Evolutionary conservation across 1,140 invertebrate species (phyloP), one percentile per base, ranked within the genome.

Genomic region (Scaptomyza hsui): DNA sequence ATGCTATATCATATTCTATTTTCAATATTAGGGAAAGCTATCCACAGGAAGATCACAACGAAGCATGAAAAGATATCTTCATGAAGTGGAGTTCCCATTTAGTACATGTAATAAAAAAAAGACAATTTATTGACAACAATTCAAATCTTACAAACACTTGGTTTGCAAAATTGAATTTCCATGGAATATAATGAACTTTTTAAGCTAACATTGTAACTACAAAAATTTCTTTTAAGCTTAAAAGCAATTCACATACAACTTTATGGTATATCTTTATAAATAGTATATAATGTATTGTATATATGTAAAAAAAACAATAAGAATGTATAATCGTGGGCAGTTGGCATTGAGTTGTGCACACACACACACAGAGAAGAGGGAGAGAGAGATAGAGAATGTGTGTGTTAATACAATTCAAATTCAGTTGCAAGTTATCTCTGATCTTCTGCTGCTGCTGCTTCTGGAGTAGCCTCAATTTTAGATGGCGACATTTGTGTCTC

Each of bases 401-500:
- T 52, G 47, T 41, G 19, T 37, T 44, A 61, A 52, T 24, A 55
- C 41, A 55, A 35, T 55, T 37, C 32, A 48, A 35, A 39, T 24
- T 1, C 12, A 19, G 3, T 21, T 32, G 19, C 9, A 72, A 72
- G 68, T 76, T 85, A 86, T 68, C 81, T 81, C 47, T 47, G 71
- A 21, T 42, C 44, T 32, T 53, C 44, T 39, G 51, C 60, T 56
- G 55, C 15, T 1, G 51, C 44, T 32, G 59, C 44, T 39, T 51
- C 60, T 56, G 55, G n/a, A 1, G 51, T 24, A 5, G 61, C 19
- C 6, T 56, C 32, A n/a, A 45, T 60, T 6, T 45, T 41, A 55
- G 32, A 39, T 3, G 44, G 18, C 13, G 65, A 2, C 12, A 55
- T 44, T 29, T 72, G 69, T 2, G 68, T 16, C 21, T 88, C 80